A percentile compares a stretch with the other conserved stretches of the same genome.
phyloP scores from a whole-genome alignment of 2,888 invertebrate genomes.

The Patella caerulea region DNA sequence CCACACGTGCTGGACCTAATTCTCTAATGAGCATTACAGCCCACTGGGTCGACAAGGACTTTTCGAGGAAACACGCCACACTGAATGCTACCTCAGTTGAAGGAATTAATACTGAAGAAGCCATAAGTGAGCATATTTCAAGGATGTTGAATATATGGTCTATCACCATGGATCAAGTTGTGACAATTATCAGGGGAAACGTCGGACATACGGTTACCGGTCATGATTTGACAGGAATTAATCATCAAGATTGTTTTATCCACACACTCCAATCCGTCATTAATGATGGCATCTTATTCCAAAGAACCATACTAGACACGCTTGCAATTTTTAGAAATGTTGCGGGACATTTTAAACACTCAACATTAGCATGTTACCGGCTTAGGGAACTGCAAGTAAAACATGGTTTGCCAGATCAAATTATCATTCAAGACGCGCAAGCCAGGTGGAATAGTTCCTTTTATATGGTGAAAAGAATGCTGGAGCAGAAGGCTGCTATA shows the following conservation, averaged over 20 bases:
- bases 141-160: too few relatives aligned
- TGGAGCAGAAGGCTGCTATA: slow-evolving; percentile 32
- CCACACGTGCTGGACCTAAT: slow-evolving; percentile 11
- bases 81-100: slow-evolving; percentile 11
- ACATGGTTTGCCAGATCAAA: slow-evolving; percentile 29
- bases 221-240: slow-evolving; percentile 17
- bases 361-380: slow-evolving; percentile 17
- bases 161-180: slow-evolving; percentile 11
- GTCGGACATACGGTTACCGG: slow-evolving; percentile 31
- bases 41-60: slow-evolving; percentile 26
- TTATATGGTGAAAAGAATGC: slow-evolving; percentile 27
- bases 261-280: slow-evolving; percentile 33
- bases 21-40: slow-evolving; percentile 22
- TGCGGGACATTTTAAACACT: slow-evolving; percentile 29
- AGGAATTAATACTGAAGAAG: too few relatives aligned
- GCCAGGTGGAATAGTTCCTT: slow-evolving; percentile 34
- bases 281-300: slow-evolving; percentile 12
- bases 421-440: slow-evolving; percentile 27
- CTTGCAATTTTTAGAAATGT: slow-evolving; percentile 15
- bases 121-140: too few relatives aligned
- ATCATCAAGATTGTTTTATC: slow-evolving; percentile 29
- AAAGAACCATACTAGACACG: slow-evolving; percentile 20
- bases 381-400: slow-evolving; percentile 23
- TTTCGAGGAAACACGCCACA: neutral
- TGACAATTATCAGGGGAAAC: slow-evolving; percentile 30